Base-by-base conservation (phyloP, 1,140 invertebrate genomes). In the Nymphalis io region DNA sequence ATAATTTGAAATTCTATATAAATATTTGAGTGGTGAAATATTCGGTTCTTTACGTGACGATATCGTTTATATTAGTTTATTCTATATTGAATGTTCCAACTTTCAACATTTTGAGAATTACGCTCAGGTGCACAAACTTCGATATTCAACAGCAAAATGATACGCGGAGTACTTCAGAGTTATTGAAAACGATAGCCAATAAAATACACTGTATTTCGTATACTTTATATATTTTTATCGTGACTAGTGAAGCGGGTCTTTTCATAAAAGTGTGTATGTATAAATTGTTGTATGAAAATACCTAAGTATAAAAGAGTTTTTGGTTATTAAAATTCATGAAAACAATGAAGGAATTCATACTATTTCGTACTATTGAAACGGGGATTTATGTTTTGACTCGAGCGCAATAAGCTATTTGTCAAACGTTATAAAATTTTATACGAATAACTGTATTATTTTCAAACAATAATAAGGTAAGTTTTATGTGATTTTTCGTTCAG, bases 171-270 rank as follows among this genome's bases (percentile, higher is more conserved):
- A 53, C 33, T 53, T 18, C 18, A 51, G 33, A 39, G 60, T 63
- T 63, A 63, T 63, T 63, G 46, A 63, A 63, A 51, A 63, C 46
- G 60, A 21, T 53, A 63, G 15, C 46, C 27, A 18, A 39, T 63
- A 51, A 55, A 63, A 63, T 63, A 62, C 16, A 20, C 23, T 53
- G 12, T 39, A 61, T 12, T 63, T 63, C 38, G 51, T 55, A 55
- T 55, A 55, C 51, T 55, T 55, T 13, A 55, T 55, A 12, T n/a
- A n/a, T n/a, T 55, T 55, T 55, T 16, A 55, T 21, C 20, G 20
- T 3, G 18, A 55, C 51, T 16, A 55, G 51, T 55, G 51, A 53
- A 53, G 48, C 51, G 16, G 2, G 51, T 55, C 23, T 13, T 55
- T 55, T 27, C 60, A 38, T 53, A 51, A 51, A 21, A 53, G 38